Conservation (phyloP, 2,113 vertebrate species). For the Gallinago paraguaiae region DNA sequence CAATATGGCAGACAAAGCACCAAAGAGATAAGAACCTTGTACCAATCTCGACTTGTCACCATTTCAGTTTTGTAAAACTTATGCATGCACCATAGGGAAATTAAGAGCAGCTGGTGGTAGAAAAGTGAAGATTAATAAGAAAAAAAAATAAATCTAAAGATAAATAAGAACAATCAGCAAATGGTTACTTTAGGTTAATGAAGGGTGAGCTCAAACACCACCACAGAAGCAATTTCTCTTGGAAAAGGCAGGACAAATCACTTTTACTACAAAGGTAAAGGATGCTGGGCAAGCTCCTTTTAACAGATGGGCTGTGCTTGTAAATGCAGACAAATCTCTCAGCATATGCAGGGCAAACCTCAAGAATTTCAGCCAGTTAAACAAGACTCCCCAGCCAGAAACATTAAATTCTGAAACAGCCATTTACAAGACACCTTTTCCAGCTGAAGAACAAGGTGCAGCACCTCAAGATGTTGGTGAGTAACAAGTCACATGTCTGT, state of each 20-base stretch:
- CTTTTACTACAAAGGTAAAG: neutral
- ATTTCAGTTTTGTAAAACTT: neutral
- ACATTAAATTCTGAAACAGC: neutral
- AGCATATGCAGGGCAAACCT: neutral
- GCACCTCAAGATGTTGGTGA: neutral
- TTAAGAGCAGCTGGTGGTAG: neutral
- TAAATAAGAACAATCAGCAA: neutral
- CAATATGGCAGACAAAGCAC: neutral
- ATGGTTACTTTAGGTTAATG: neutral
- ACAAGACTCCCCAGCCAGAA: slow-evolving; percentile 9
- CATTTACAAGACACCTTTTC: neutral
- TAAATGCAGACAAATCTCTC: neutral
- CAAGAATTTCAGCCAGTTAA: slow-evolving; percentile 26
- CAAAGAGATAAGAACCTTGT: neutral
- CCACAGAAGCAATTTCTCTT: neutral
- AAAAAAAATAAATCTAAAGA: neutral
- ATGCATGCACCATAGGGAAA: neutral
- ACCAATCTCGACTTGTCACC: rapidly evolving
- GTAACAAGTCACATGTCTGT: neutral
- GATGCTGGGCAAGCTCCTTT: neutral
- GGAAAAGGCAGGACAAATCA: neutral
- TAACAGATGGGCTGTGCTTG: neutral
- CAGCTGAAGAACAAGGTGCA: neutral
- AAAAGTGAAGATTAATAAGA: neutral
- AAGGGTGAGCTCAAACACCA: neutral